Evolutionary conservation across 2,888 invertebrate species (phyloP), one percentile per base, ranked within the genome.

Genomic region (Eupithecia exiguata): DNA sequence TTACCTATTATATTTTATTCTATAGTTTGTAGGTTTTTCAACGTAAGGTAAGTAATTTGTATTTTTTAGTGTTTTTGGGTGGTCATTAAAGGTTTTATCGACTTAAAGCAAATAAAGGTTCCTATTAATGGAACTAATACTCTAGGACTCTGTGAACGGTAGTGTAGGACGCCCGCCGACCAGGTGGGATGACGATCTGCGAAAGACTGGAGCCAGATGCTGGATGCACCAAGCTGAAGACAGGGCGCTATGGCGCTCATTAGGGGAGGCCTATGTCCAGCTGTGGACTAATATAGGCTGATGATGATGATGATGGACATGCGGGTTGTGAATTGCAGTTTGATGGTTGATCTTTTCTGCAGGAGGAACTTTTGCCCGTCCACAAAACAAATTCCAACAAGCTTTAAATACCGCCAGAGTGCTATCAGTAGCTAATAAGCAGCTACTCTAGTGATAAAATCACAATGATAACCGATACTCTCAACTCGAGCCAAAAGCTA

Each of bases 381-480:
- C 46, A 18, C n/a, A 46, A 46, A 46, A 18, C 5, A 4, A 53
- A 3, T 14, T 5, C 12, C 5, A 14, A 12, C 12, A 9, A 10
- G n/a, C 49, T 21, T 21, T 5, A 53, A 21, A 53, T 21, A 53
- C 14, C 14, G 10, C 21, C 25, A 58, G 25, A 5, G 21, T 5
- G 21, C 14, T 5, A 25, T 1, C 5, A 21, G 10, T 10, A 5
- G 58, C 25, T 25, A 5, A 5, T 14, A 14, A 5, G 4, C 12
- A 14, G 58, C 25, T 58, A 58, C 58, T 58, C 12, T 5, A 14
- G 14, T 38, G 36, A 38, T 65, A n/a, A 38, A 38, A 36, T 36
- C 65, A 40, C 21, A 35, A 46, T 63, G 70, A 63, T 43, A 70
- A 35, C 69, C 35, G 63, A 70, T 61, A 68, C 25, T 49, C 53